Base-by-base conservation (phyloP, 2,888 invertebrate species). In the Pollenia amentaria region DNA sequence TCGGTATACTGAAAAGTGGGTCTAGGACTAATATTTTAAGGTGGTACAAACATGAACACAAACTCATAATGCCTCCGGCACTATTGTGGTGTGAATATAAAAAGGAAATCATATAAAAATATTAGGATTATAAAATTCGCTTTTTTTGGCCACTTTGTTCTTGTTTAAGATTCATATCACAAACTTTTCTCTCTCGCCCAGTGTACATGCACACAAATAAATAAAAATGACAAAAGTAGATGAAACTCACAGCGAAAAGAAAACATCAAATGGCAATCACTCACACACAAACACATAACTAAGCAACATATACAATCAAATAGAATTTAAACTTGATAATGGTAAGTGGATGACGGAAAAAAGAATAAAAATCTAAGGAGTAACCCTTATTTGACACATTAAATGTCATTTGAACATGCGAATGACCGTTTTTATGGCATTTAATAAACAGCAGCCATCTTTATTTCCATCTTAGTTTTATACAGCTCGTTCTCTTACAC, bases 381-480 rank as follows among this genome's bases (percentile, higher is more conserved):
- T 85, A 78, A 88, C 88, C 91, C 91, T 91, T 92, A 91, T 91
- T 91, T 92, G 91, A 92, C 91, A 91, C 91, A 91, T 91, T 90
- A 90, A 92, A 91, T 91, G 91, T 91, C 91, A 91, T 90, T 89
- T 88, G 89, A 90, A 90, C 91, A 91, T 90, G 91, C 90, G 89
- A 90, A 88, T 85, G 88, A 88, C 87, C 92, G 88, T 91, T 92
- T 92, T 92, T 92, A 91, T 91, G 91, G 89, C 78, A 87, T 81
- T 79, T 76, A 75, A 75, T 81, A 77, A 73, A 69, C 69, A 86
- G 80, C 84, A 82, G 85, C 84, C 75, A 88, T 85, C 70, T 84
- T 83, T 86, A 75, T 76, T 85, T 85, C 46, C 78, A 77, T 79
- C 81, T 85, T 85, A 29, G 29, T 29, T 29, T 64, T 48, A 38